These are phyloP conservation scores for Synergus umbraculus DNA, from an alignment of 2,888 invertebrate genomes.

Conservation along the genomic window DNA sequence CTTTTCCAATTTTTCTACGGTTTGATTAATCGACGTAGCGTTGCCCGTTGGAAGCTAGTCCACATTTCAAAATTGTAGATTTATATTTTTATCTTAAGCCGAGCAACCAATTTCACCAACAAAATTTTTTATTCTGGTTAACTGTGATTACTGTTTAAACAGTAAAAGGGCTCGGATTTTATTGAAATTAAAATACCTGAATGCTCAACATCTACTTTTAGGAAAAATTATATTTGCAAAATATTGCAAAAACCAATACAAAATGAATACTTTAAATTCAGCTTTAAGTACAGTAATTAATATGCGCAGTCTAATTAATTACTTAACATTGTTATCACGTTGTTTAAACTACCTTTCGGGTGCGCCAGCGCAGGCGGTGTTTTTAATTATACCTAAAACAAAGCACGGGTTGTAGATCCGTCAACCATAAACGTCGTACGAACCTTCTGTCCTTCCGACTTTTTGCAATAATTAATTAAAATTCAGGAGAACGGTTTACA, in stretches of 20 bases:
- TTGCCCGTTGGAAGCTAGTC: constrained; percentile 4
- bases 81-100: constrained; percentile 34
- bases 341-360: constrained; percentile 31
- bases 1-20: constrained; percentile 69
- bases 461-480: constrained; percentile 34
- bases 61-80: constrained; percentile 54
- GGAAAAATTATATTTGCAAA: too few relatives aligned
- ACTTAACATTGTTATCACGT: constrained; percentile 24
- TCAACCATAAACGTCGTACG: constrained; percentile 28
- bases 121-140: background rate
- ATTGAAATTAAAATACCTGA: background rate
- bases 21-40: constrained; percentile 67
- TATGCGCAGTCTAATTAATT: constrained; percentile 22
- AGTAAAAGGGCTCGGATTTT: background rate
- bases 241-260: background rate
- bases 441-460: constrained; percentile 1
- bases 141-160: background rate
- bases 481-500: background rate
- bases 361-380: constrained; percentile 12
- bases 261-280: background rate
- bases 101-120: background rate
- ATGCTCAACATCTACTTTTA: background rate
- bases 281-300: background rate
- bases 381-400: constrained; percentile 39
- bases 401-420: constrained; percentile 27